Percentiles rank a stretch among this genome's conserved stretches.
Evolutionary conservation across 1,140 invertebrate species (phyloP).

Genomic region (Mamestra configurata): DNA sequence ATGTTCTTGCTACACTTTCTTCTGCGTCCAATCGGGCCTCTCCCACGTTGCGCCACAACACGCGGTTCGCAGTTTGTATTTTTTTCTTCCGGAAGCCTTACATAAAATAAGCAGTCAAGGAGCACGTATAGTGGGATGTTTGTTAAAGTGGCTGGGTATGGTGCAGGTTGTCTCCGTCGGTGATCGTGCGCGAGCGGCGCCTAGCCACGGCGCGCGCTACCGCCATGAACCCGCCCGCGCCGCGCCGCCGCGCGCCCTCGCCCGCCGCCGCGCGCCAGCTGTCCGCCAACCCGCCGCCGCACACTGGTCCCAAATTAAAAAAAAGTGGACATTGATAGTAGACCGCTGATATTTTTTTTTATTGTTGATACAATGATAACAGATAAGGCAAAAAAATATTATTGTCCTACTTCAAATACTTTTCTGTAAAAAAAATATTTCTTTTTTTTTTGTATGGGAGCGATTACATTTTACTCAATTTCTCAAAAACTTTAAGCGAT

Average conservation of each 20-base stretch:
- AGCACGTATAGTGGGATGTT: neutral
- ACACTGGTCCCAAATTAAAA: too few relatives aligned
- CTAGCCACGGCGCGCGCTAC: conserved; percentile 89
- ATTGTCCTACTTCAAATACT: too few relatives aligned
- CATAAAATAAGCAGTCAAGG: neutral
- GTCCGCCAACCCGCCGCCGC: too few relatives aligned
- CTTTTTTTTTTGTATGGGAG: too few relatives aligned
- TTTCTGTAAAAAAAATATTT: too few relatives aligned
- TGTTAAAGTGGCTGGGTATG: neutral
- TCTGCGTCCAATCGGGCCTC: neutral
- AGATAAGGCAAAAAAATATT: too few relatives aligned
- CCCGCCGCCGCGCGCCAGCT: conserved; percentile 85
- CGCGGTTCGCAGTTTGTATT: neutral
- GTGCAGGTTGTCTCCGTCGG: conserved; percentile 87
- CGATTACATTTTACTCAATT: too few relatives aligned
- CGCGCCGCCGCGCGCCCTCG: conserved; percentile 85
- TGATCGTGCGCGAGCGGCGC: conserved; percentile 89
- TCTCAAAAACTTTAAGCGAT: too few relatives aligned
- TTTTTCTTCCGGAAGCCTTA: neutral
- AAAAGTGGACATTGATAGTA: too few relatives aligned
- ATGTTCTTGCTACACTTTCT: conserved; percentile 10
- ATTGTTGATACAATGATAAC: too few relatives aligned
- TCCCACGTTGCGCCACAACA: conserved; percentile 12
- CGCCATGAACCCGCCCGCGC: conserved; percentile 91
- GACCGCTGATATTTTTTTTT: too few relatives aligned